phyloP scores from a whole-genome alignment of 1,140 invertebrate genomes.

The Phenacoccus solenopsis region DNA sequence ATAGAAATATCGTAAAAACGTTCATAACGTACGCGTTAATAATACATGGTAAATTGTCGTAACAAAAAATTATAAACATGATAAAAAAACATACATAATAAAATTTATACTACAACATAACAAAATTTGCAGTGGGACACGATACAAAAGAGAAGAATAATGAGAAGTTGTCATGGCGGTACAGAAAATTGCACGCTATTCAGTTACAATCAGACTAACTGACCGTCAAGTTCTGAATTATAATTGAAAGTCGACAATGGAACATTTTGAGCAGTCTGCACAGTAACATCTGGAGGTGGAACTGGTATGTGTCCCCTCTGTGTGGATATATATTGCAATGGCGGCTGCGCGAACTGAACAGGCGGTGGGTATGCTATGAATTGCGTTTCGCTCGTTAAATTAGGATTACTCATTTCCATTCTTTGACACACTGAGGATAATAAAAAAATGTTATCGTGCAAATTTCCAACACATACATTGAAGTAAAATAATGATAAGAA shows the following conservation, averaged over 20 bases:
- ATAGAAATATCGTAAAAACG: not conserved
- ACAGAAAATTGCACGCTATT: too few species aligned
- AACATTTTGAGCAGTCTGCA: slow-evolving; percentile 21
- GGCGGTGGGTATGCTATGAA: slow-evolving; percentile 34
- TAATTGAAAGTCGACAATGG: slow-evolving; percentile 9
- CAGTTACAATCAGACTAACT: slow-evolving; percentile 10
- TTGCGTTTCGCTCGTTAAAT: slow-evolving; percentile 32
- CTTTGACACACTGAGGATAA: slow-evolving; percentile 7
- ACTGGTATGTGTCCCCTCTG: slow-evolving; percentile 24
- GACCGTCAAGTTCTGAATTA: slow-evolving; percentile 8
- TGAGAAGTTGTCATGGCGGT: too few species aligned
- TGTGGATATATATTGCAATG: slow-evolving; percentile 25
- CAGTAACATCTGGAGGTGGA: slow-evolving; percentile 30
- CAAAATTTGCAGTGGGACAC: not conserved
- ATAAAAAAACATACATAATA: not conserved
- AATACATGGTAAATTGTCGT: not conserved
- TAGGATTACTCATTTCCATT: slow-evolving; percentile 25
- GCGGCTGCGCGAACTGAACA: slow-evolving; percentile 29
- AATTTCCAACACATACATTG: not conserved
- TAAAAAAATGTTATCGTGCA: not conserved
- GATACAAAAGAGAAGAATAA: too few species aligned
- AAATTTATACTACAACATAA: not conserved
- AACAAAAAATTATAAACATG: not conserved
- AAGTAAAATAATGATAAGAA: not conserved
- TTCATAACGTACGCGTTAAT: not conserved